Evolutionary conservation across 1,140 invertebrate genomes (phyloP), one percentile per base, ranked within the genome.

Genomic region (Sycobia sp.): DNA sequence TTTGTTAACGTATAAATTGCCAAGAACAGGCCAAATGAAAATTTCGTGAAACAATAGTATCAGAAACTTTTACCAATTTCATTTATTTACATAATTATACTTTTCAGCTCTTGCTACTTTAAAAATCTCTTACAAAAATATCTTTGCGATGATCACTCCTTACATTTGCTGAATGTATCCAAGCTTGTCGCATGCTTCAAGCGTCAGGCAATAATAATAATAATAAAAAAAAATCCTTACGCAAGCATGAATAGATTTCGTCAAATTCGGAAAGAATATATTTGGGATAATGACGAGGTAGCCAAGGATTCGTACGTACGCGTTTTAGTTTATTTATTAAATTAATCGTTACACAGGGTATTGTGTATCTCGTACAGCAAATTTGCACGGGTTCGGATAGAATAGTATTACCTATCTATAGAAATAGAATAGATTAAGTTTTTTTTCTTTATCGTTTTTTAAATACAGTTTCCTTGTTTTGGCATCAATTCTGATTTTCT

Each of bases 321-420:
- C 72, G 71, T 81, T 82, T 81, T 70, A 78, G 70, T 79, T 82
- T 82, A 81, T 81, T 79, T 81, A 80, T 82, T 81, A 82, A 82
- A 80, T 81, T 79, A 80, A 76, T 76, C 67, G 73, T 76, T 79
- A 78, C 78, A 82, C 75, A 78, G 74, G 71, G 78, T 78, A 80
- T 79, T 76, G 77, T 76, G 72, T 78, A 77, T 80, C 75, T 77
- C 72, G 72, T 81, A 79, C 76, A 80, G 73, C 70, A 75, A 80
- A 66, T 74, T 71, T 73, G 72, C 78, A 67, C 77, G 74, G 79
- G 41, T 41, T 55, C 39, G 44, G 34, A 44, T 56, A 56, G 71
- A 76, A 73, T 69, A 79, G 79, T 78, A 79, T 70, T 79, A 77
- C 76, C 76, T 80, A 80, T 75, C 73, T 78, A 77, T 67, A 76